A percentile compares a stretch with the other conserved stretches of the same genome.
Conservation (phyloP, 2,113 vertebrate genomes). For the Sigmodon hispidus region DNA sequence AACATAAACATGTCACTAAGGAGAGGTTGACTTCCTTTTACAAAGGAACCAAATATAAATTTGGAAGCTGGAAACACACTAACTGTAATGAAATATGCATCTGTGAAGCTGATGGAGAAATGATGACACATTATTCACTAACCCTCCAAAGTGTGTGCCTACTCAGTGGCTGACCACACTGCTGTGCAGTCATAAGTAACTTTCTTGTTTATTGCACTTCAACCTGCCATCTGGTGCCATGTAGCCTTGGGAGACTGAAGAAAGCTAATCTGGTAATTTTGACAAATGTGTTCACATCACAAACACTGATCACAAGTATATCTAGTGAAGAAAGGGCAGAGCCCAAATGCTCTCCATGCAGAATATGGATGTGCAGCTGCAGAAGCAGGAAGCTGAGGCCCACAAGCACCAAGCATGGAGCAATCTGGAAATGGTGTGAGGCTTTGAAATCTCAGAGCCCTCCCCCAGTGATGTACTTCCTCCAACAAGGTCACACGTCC, state of each 20-base stretch:
- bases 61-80: background rate
- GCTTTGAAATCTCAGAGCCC: background rate
- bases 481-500: background rate
- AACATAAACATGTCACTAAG: background rate
- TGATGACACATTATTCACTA: background rate
- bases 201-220: background rate
- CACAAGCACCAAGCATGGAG: background rate
- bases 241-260: background rate
- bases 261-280: background rate
- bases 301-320: background rate
- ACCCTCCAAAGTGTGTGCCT: rapidly evolving
- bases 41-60: background rate
- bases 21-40: background rate
- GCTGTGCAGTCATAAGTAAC: background rate
- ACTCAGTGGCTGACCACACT: background rate
- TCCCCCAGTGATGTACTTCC: background rate
- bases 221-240: background rate
- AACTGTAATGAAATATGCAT: background rate
- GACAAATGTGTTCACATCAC: background rate
- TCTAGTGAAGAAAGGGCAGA: background rate
- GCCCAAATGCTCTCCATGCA: background rate
- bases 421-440: background rate
- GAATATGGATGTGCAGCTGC: too few relatives aligned
- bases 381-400: background rate
- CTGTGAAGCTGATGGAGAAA: background rate